Evolutionary conservation across 2,797 vertebrate species (phyloP).

Genomic region (Lithobates sylvaticus): DNA sequence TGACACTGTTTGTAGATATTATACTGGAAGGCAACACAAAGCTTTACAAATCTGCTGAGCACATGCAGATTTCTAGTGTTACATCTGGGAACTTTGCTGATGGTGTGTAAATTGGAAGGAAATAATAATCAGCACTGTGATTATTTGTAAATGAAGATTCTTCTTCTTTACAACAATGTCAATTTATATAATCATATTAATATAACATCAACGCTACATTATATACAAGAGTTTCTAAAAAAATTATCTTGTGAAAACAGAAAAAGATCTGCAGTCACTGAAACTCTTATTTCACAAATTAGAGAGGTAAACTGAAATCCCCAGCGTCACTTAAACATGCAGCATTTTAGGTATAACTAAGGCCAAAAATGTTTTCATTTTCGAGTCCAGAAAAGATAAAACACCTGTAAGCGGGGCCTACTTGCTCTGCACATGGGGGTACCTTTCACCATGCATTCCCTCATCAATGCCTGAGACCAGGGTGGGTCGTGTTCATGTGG

Average conservation of each 20-base stretch:
- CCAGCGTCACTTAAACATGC: no score
- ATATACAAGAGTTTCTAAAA: not conserved
- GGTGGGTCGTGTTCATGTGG: no score
- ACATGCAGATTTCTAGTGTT: constrained; percentile 40
- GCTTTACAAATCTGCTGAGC: constrained; percentile 44
- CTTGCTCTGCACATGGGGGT: no score
- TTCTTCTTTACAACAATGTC: not conserved
- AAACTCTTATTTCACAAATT: no score
- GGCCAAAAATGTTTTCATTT: no score
- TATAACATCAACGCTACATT: not conserved
- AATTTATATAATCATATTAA: not conserved
- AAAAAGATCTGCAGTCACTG: not conserved
- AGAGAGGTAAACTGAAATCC: no score
- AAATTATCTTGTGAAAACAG: not conserved
- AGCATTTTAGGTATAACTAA: no score
- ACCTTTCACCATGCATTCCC: no score
- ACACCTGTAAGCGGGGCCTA: no score
- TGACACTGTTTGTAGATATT: constrained; percentile 25
- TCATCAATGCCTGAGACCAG: no score
- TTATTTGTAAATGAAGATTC: constrained; percentile 40
- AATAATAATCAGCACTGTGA: constrained; percentile 20
- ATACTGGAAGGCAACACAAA: constrained; percentile 24
- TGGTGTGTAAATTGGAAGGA: constrained; percentile 33
- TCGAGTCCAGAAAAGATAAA: no score
- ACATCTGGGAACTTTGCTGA: constrained; percentile 50